Base-by-base conservation (phyloP, 1,140 invertebrate species). In the Hycleus cichorii region DNA sequence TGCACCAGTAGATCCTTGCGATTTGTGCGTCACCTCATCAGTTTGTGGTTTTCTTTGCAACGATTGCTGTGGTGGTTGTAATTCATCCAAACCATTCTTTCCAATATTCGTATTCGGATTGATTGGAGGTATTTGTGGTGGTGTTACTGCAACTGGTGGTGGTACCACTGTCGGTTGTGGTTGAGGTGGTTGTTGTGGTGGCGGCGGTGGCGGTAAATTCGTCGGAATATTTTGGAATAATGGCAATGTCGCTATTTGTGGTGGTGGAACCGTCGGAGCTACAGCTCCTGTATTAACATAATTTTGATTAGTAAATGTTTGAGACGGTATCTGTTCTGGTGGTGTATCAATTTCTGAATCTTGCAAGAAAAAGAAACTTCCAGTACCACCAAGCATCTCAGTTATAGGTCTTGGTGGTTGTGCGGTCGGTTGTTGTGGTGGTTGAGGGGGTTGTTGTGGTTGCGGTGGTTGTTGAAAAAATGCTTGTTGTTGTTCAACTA, bases 261-360 rank as follows among this genome's bases (percentile, higher is more conserved):
- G 48, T 6, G 53, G 51, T 10, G 62, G 59, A 7, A 18, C 18
- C 26, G 39, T 55, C 18, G 58, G 57, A 27, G 60, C 32, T 32
- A 49, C 18, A 57, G 40, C 8, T 11, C 60, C 64, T 18, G 46
- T 58, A 47, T 45, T 49, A 3, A 66, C 67, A 63, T 83, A 89
- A 57, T 82, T 85, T 65, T 89, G 87, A 74, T 90, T 90, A 27
- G 87, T 90, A 65, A 88, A 90, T 26, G 87, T 89, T 71, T 89
- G 86, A 4, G 84, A 81, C 7, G 85, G 85, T 66, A 89, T 89
- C 58, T 71, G 67, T 54, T 73, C 69, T 24, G 71, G 70, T 0
- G 86, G 83, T 42, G 83, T 81, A 70, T 89, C 87, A 48, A 88
- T 77, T 73, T 89, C 86, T 42, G 86, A 88, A 65, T 89, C 86